A percentile compares a stretch with the other conserved stretches of the same genome.
These are phyloP conservation scores for Deilephila elpenor DNA, from an alignment of 2,888 invertebrate genomes.

Conservation along the genomic window DNA sequence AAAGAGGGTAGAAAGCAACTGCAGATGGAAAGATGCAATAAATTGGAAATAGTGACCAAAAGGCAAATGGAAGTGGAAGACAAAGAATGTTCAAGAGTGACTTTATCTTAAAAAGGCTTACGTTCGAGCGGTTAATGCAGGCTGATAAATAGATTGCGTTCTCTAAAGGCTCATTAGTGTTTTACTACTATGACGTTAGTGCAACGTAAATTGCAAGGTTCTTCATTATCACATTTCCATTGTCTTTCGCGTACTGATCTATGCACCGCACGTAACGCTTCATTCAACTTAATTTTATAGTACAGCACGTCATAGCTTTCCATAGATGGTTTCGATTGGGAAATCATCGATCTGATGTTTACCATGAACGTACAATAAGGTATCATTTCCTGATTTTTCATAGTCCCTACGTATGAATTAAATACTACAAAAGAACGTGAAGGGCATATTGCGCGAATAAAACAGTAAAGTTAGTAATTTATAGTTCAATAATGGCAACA, in stretches of 20 bases:
- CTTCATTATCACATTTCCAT: background rate
- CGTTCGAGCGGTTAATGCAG: no score
- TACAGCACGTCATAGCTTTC: background rate
- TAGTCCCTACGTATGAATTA: background rate
- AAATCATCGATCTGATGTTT: background rate
- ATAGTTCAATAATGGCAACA: background rate
- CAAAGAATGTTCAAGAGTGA: no score
- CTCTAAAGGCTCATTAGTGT: background rate
- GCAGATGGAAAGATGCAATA: no score
- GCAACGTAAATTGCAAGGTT: background rate
- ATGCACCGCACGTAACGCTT: background rate
- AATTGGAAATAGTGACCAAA: no score
- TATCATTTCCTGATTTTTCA: constrained; percentile 1
- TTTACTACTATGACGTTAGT: constrained; percentile 1
- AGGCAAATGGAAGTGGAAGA: no score
- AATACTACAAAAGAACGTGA: background rate
- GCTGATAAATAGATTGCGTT: background rate
- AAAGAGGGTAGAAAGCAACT: no score
- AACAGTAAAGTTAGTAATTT: background rate
- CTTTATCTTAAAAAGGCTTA: no score
- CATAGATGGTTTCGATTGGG: background rate
- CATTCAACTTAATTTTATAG: background rate
- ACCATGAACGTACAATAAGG: constrained; percentile 14
- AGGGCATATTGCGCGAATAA: background rate
- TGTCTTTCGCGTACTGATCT: background rate